These are phyloP conservation scores for Oscheius sp. DNA, from an alignment of 2,888 invertebrate genomes.

Conservation along the genomic window DNA sequence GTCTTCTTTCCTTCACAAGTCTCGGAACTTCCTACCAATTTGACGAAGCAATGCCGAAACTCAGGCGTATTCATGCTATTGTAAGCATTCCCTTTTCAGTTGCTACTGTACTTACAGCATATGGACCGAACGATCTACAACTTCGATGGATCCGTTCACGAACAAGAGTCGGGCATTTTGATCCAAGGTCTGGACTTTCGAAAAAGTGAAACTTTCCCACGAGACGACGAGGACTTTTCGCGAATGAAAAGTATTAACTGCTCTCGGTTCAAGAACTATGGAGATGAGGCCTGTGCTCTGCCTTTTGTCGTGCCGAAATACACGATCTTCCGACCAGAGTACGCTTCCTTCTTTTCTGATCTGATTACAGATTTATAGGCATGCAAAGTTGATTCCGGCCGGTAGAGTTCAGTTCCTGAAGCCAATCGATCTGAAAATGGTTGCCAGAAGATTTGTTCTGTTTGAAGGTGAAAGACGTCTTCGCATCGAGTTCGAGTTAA, in stretches of 20 bases:
- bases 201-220: background rate
- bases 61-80: conserved; percentile 83
- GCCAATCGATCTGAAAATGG: conserved; percentile 15
- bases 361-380: background rate
- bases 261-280: background rate
- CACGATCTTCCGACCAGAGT: conserved; percentile 21
- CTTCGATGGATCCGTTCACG: conserved; percentile 51
- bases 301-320: conserved; percentile 8
- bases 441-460: background rate
- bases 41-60: conserved; percentile 79
- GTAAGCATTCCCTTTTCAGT: conserved; percentile 75
- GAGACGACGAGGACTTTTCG: conserved; percentile 13
- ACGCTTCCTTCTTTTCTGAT: background rate
- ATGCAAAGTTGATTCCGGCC: conserved; percentile 16
- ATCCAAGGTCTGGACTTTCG: conserved; percentile 68
- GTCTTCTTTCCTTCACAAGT: conserved; percentile 77
- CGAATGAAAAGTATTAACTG: background rate
- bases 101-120: conserved; percentile 49
- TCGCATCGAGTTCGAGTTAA: conserved; percentile 39
- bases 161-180: conserved; percentile 62
- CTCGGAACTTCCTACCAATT: conserved; percentile 84
- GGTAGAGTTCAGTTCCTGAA: background rate
- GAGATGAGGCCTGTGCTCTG: conserved; percentile 20
- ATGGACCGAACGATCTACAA: conserved; percentile 63
- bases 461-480: background rate